Evolutionary conservation across 2,797 vertebrate species (phyloP), one percentile per base, ranked within the genome.

Genomic region (Falco novaeseelandiae): DNA sequence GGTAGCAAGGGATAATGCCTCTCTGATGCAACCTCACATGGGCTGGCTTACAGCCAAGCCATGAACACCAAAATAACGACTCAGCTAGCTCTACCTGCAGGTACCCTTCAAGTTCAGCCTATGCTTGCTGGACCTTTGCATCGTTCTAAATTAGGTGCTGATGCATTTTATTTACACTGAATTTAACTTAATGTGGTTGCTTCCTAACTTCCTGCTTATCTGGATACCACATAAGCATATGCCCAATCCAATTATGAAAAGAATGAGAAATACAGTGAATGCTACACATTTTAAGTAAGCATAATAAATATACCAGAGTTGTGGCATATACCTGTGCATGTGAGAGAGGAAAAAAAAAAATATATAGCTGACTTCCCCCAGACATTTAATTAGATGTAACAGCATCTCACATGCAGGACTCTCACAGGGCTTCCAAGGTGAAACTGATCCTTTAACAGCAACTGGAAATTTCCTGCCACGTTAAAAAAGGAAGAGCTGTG

Each of bases 181-280:
- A 97, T 97, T 97, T 97, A 97, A 96, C 89, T 95, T 97, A 96
- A 97, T 93, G 74, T 89, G 52, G 69, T 89, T 83, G 42, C 87
- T 97, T 96, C 86, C 91, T 96, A 90, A 98, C 91, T 98, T 98
- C 98, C 98, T 98, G 97, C 95, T 96, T 96, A 94, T 76, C 70
- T 94, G 87, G 94, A 98, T 98, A 83, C 97, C 98, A 89, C 93
- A 95, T 95, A 98, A 96, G 94, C 98, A 98, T 95, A 96, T 98
- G 98, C 96, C 98, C 89, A 93, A 66, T 97, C 95, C 78, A 96
- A 97, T 98, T 98, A 98, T 49, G 59, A 95, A 76, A 89, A 96
- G 59, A 94, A 87, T 66, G 84, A 94, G 71, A 96, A 96, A 92
- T 32, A 44, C 55, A 88, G 79, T 91, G 84, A 79, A 89, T 23